Evolutionary conservation across 2,113 vertebrate species (phyloP), one percentile per base, ranked within the genome.

Genomic region (Lampris megalopsis): DNA sequence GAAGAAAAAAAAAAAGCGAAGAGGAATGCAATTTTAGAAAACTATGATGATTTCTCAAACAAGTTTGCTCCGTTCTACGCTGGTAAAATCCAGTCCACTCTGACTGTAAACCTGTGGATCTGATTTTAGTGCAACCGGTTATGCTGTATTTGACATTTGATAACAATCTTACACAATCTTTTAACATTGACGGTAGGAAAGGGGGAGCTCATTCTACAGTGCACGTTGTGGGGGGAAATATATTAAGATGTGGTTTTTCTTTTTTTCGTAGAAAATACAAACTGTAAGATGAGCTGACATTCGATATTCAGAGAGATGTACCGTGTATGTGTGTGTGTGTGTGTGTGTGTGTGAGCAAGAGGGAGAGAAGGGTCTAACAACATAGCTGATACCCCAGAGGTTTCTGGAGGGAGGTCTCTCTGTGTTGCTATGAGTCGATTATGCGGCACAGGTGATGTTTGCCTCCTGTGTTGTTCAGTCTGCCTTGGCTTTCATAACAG

Each of bases 191-290:
- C 42, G n/a, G 53, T 36, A 37, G 24, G 11, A 35, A 52, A 68
- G 42, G 68, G 6, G 47, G 37, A 42, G 77, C 71, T 76, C 69
- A 73, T 70, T 90, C 80, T 73, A 73, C 75, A 83, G 67, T 63
- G 73, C 59, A 35, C 49, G 54, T 42, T 57, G 60, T 58, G 62
- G 66, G 73, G 7, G 63, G 80, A 72, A 68, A 49, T 54, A 62
- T 9, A n/a, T 45, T 24, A 24, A 24, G 24, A 24, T 24, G 24
- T 24, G 24, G 24, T 24, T 24, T 24, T 24, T 24, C 24, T 24
- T 24, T 24, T 24, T 24, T 24, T 24, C 24, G 63, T 61, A 59
- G 36, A 74, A 87, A 71, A 59, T 6, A 45, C 24, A 35, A 56
- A 24, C 24, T 24, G 50, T 70, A 41, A 63, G 53, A 69, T 69